phyloP scores from a whole-genome alignment of 2,113 vertebrate genomes.

The Telmatochromis bifrenatus region DNA sequence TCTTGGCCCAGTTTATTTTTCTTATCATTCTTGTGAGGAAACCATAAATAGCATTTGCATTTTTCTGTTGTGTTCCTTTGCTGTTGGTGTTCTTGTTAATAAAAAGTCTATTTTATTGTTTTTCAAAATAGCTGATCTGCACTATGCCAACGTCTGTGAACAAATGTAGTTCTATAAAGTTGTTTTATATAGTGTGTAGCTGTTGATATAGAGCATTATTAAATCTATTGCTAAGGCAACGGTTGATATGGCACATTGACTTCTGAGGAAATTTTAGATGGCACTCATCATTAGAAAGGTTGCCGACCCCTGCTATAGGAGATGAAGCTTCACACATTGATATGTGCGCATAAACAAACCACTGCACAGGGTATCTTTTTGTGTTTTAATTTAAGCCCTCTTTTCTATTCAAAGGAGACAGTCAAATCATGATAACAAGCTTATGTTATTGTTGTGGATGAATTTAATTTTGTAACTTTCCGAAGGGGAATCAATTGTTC shows the following conservation, averaged over 20 bases:
- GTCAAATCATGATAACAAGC: background rate
- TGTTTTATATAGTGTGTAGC: background rate
- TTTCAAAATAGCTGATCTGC: background rate
- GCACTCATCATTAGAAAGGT: background rate
- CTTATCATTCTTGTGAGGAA: background rate
- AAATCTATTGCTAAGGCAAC: background rate
- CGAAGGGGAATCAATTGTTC: fast-evolving
- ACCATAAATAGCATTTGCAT: background rate
- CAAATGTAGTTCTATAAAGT: background rate
- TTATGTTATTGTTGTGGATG: background rate
- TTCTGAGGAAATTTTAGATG: background rate
- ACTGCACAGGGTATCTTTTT: background rate
- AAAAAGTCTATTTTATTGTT: fast-evolving
- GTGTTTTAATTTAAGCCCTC: background rate
- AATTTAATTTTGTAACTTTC: background rate
- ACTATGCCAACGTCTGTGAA: background rate
- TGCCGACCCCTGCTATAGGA: background rate
- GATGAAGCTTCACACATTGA: background rate
- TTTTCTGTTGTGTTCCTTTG: background rate
- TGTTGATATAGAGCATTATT: background rate
- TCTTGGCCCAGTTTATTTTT: background rate
- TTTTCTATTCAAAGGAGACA: background rate
- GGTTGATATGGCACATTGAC: background rate
- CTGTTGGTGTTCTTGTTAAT: background rate
- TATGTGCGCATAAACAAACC: background rate